Evolutionary conservation across 37 sponge, comb jelly and placozoan species (phyloP).

Genomic region (Geodia barretti): DNA sequence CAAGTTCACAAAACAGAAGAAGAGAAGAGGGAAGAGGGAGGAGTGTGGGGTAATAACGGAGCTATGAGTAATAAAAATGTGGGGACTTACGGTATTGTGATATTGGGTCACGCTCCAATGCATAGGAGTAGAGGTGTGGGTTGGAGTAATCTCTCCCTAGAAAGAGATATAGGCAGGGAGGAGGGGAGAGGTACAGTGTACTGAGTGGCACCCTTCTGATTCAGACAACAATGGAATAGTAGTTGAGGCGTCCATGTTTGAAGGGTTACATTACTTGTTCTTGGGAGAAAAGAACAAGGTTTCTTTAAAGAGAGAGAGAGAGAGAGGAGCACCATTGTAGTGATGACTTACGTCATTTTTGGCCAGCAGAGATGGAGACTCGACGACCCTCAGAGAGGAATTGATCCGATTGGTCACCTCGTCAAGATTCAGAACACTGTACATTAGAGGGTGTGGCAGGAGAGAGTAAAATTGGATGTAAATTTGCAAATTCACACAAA

Average conservation of each 20-base stretch:
- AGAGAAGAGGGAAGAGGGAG: slow-evolving; percentile 18
- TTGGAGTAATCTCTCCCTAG: slow-evolving; percentile 21
- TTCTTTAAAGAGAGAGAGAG: no score
- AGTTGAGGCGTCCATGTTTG: background rate
- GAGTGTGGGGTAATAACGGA: slow-evolving; percentile 26
- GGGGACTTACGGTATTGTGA: background rate
- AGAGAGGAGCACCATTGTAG: background rate
- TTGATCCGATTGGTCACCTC: slow-evolving; percentile 58
- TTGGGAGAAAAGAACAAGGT: no score
- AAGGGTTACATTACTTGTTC: no score
- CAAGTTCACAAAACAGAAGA: background rate
- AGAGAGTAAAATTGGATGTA: background rate
- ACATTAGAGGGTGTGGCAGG: background rate
- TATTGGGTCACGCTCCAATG: slow-evolving; percentile 41
- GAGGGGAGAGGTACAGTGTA: background rate
- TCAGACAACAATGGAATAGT: background rate
- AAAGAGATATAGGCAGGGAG: no score
- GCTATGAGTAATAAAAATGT: background rate
- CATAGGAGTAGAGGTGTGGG: slow-evolving; percentile 1
- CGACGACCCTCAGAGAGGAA: slow-evolving; percentile 39
- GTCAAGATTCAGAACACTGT: slow-evolving; percentile 14
- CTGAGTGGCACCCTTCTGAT: background rate
- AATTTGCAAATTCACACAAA: no score
- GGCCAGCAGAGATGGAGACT: background rate
- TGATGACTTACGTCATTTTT: background rate